Conservation (phyloP, 2,797 vertebrate genomes). For the Smutsia gigantea region DNA sequence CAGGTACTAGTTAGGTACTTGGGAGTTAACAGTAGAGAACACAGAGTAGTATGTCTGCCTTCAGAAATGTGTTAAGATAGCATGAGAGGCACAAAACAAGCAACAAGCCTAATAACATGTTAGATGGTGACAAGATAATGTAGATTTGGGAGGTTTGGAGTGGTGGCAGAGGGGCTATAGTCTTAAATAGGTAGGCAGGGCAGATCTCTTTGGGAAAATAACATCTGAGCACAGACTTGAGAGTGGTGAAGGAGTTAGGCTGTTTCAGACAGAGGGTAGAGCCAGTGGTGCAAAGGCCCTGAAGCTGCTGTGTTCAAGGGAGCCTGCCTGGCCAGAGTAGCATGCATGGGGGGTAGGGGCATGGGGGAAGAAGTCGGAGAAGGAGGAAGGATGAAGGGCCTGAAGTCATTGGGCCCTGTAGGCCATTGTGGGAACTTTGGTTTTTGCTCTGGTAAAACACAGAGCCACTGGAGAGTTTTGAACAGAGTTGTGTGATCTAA, state of each 20-base stretch:
- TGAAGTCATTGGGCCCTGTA: neutral
- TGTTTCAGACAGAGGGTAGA: neutral
- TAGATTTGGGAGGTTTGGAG: neutral
- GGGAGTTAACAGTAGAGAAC: neutral
- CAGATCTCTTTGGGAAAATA: neutral
- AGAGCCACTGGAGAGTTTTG: neutral
- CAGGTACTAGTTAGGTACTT: neutral
- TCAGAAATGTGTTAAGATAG: neutral
- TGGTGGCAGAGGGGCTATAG: neutral
- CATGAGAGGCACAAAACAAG: neutral
- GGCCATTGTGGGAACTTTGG: neutral
- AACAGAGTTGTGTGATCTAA: neutral
- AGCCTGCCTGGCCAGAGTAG: neutral
- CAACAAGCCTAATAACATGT: neutral
- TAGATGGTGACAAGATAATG: neutral
- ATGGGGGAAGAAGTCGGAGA: neutral
- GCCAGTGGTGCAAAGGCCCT: neutral
- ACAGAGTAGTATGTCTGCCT: neutral
- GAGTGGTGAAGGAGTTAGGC: neutral
- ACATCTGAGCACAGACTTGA: neutral
- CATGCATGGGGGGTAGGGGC: neutral
- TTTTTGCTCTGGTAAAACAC: constrained; percentile 17
- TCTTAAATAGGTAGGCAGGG: neutral
- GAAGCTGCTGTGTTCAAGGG: neutral
- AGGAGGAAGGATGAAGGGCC: constrained; percentile 10